Evolutionary conservation across 2,888 invertebrate genomes (phyloP).

Genomic region (Agrotis segetum): DNA sequence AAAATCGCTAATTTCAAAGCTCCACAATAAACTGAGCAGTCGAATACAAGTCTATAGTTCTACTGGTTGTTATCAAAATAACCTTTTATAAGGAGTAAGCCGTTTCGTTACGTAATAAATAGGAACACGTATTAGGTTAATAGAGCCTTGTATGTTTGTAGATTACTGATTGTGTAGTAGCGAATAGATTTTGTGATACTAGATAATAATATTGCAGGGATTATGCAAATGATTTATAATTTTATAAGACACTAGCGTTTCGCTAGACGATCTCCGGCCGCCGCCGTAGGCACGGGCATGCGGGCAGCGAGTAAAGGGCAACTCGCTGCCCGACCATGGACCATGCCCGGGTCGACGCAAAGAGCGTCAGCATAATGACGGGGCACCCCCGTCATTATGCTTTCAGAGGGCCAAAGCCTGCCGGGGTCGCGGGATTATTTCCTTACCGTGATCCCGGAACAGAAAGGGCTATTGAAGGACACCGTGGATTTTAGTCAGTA

Average conservation of each 20-base stretch:
- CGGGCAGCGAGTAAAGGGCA: too few relatives aligned
- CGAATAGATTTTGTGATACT: constrained; percentile 28
- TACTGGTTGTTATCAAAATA: constrained; percentile 64
- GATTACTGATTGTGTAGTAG: constrained; percentile 44
- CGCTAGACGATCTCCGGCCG: too few relatives aligned
- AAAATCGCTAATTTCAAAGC: constrained; percentile 39
- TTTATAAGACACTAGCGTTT: background rate
- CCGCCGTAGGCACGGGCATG: too few relatives aligned
- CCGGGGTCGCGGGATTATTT: too few relatives aligned
- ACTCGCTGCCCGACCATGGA: too few relatives aligned
- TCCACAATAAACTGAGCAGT: constrained; percentile 52
- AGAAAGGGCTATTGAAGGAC: too few relatives aligned
- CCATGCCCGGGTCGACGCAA: too few relatives aligned
- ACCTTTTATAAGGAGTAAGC: constrained; percentile 65
- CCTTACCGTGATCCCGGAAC: too few relatives aligned
- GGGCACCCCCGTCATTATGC: too few relatives aligned
- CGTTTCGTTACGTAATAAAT: constrained; percentile 64
- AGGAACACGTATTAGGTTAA: constrained; percentile 59
- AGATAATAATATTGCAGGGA: background rate
- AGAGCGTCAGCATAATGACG: too few relatives aligned
- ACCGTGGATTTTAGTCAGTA: too few relatives aligned
- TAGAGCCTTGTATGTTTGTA: constrained; percentile 49
- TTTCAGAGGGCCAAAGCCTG: too few relatives aligned
- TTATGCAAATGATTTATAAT: constrained; percentile 4
- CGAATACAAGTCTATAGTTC: constrained; percentile 61